Evolutionary conservation across 2,888 invertebrate species (phyloP).

Genomic region (Scaptodrosophila latifasciaeformis): DNA sequence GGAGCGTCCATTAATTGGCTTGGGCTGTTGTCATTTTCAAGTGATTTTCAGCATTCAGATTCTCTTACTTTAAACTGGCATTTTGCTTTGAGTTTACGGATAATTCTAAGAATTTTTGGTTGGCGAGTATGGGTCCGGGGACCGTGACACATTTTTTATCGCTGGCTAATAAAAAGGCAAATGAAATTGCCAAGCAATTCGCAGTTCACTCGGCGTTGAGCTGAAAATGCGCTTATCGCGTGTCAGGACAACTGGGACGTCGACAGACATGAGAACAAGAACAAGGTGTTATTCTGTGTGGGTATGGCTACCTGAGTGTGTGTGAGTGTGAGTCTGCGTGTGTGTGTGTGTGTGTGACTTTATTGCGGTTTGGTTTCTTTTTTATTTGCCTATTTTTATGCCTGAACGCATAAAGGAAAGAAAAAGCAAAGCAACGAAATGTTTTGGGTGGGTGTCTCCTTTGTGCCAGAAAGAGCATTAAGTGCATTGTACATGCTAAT

Average conservation of each 20-base stretch:
- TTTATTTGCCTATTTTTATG: slow-evolving; percentile 55
- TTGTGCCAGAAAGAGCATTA: slow-evolving; percentile 46
- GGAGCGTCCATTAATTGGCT: background rate
- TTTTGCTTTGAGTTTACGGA: too few species aligned
- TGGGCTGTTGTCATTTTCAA: too few species aligned
- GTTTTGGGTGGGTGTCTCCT: slow-evolving; percentile 16
- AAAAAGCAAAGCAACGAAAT: slow-evolving; percentile 8
- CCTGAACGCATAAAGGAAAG: slow-evolving; percentile 37
- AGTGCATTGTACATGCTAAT: slow-evolving; percentile 57
- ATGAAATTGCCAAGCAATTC: slow-evolving; percentile 51
- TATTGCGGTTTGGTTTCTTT: slow-evolving; percentile 44
- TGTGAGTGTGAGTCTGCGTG: slow-evolving; percentile 22
- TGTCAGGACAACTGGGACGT: slow-evolving; percentile 12
- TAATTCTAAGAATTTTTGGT: too few species aligned
- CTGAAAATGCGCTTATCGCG: slow-evolving; percentile 46
- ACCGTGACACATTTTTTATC: slow-evolving; percentile 26
- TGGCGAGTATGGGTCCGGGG: too few species aligned
- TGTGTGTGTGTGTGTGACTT: slow-evolving; percentile 46
- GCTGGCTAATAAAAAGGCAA: slow-evolving; percentile 45
- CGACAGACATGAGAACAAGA: too few species aligned
- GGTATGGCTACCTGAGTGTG: slow-evolving; percentile 3
- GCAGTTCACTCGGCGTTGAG: slow-evolving; percentile 7
- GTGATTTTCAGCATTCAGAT: too few species aligned
- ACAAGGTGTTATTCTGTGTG: background rate
- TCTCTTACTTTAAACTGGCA: too few species aligned